Evolutionary conservation across 2,888 invertebrate genomes (phyloP).

Genomic region (Zootermopsis nevadensis): DNA sequence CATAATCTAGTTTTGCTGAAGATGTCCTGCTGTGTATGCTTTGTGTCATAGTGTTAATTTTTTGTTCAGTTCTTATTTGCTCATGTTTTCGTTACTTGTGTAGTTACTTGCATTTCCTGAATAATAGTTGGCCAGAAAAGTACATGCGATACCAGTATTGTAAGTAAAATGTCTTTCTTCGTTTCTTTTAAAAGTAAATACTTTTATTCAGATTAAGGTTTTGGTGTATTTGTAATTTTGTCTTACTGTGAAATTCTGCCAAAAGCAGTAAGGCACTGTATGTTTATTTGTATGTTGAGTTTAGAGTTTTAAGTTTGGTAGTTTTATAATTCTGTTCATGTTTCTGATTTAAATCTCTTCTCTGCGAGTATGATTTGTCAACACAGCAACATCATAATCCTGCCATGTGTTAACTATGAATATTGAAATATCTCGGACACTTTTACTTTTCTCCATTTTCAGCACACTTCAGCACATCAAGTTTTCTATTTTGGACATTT

Average conservation of each 20-base stretch:
- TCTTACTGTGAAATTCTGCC: not conserved
- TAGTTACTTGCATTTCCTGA: not conserved
- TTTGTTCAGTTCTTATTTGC: not conserved
- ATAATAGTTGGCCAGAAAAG: not conserved
- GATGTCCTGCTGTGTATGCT: too few relatives aligned
- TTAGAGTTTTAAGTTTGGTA: too few relatives aligned
- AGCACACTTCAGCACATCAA: too few relatives aligned
- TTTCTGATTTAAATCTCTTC: too few relatives aligned
- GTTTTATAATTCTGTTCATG: too few relatives aligned
- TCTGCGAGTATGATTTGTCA: too few relatives aligned
- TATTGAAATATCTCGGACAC: too few relatives aligned
- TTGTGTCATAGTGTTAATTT: not conserved
- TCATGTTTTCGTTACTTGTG: not conserved
- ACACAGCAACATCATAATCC: too few relatives aligned
- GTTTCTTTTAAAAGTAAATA: not conserved
- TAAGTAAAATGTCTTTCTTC: constrained; percentile 7
- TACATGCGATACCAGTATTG: not conserved
- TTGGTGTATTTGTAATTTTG: not conserved
- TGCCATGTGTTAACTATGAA: too few relatives aligned
- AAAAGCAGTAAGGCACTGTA: not conserved
- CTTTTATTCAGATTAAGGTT: not conserved
- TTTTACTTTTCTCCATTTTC: too few relatives aligned
- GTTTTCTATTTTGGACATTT: too few relatives aligned
- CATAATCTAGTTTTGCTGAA: too few relatives aligned
- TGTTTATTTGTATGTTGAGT: not conserved